Evolutionary conservation across 2,113 vertebrate species (phyloP).

Genomic region (Heterotis niloticus): DNA sequence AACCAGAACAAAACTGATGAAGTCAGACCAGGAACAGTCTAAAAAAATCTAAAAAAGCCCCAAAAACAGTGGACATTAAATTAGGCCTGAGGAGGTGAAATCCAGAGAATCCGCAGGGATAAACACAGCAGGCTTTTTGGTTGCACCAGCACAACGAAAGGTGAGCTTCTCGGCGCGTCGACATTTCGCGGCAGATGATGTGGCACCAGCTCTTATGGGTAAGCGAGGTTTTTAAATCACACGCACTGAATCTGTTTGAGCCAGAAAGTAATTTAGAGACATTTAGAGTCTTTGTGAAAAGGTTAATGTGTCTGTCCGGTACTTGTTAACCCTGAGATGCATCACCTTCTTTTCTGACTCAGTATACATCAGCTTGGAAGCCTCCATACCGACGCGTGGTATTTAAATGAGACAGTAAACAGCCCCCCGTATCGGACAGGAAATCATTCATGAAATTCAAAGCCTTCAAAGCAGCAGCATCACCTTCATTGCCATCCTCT

Average conservation of each 20-base stretch:
- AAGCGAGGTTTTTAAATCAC: neutral
- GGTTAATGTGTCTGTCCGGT: neutral
- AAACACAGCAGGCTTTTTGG: too few relatives aligned
- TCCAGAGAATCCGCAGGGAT: neutral
- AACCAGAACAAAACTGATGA: too few relatives aligned
- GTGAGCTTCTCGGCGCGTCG: neutral
- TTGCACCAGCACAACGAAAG: too few relatives aligned
- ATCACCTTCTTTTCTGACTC: neutral
- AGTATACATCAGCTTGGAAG: neutral
- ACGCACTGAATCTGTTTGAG: neutral
- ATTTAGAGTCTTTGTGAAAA: constrained; percentile 6
- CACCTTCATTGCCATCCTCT: too few relatives aligned
- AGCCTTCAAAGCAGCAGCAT: neutral
- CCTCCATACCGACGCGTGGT: neutral
- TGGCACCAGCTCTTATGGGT: neutral
- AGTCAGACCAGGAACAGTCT: too few relatives aligned
- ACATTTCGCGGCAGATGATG: too few relatives aligned
- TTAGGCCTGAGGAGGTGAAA: neutral
- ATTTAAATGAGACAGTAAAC: neutral
- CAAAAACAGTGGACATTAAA: too few relatives aligned
- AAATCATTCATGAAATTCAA: neutral
- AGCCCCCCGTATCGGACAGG: neutral
- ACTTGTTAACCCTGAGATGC: constrained; percentile 6
- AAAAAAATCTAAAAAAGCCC: too few relatives aligned
- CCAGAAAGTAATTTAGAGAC: neutral